Percentiles rank a stretch among this genome's conserved stretches.
Conservation (phyloP, 2,113 vertebrate species). For the Ctenodactylus gundi region DNA sequence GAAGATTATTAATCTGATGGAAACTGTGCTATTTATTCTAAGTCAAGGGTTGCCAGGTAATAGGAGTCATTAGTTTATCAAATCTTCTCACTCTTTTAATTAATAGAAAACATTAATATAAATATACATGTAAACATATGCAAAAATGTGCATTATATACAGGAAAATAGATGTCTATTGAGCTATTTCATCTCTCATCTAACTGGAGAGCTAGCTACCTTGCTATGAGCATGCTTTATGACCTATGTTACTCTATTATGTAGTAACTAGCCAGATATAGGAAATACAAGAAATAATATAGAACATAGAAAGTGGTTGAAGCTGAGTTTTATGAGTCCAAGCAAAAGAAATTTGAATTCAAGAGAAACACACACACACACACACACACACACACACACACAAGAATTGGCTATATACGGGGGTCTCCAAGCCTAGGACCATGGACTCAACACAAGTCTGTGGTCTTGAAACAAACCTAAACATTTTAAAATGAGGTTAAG, state of each 20-base stretch:
- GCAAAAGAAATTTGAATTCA: background rate
- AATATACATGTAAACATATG: background rate
- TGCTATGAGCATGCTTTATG: background rate
- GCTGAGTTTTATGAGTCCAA: background rate
- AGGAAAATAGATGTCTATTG: background rate
- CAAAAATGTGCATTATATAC: background rate
- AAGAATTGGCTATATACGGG: no score
- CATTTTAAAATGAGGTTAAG: no score
- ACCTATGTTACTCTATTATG: background rate
- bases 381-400: background rate
- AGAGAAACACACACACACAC: no score
- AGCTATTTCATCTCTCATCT: background rate
- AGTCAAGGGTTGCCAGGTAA: background rate
- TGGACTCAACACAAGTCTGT: no score
- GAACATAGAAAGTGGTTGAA: background rate
- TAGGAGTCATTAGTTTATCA: background rate
- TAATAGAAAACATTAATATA: background rate
- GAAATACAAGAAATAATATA: background rate
- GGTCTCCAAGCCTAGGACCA: no score
- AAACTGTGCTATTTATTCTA: background rate
- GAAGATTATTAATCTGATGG: accelerated
- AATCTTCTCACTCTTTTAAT: background rate
- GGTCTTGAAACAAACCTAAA: no score
- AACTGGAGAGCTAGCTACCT: background rate
- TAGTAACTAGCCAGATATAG: background rate